These are phyloP conservation scores for Gasteruption jaculator DNA, from an alignment of 2,888 invertebrate genomes.

Conservation along the genomic window DNA sequence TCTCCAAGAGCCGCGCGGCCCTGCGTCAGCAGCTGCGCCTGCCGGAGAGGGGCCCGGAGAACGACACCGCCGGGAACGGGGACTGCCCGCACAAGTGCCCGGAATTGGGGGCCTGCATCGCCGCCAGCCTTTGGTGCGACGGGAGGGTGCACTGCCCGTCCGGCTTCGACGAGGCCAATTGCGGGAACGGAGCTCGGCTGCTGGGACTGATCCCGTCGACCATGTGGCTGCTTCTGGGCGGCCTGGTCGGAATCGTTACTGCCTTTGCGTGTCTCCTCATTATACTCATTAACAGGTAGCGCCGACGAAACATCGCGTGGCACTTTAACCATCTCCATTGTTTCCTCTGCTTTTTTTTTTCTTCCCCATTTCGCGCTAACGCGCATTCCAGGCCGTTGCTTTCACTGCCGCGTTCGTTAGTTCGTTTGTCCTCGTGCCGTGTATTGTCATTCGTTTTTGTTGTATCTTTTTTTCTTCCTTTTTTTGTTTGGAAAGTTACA, in stretches of 20 bases:
- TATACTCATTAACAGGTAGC: constrained; percentile 52
- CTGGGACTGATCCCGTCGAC: constrained; percentile 58
- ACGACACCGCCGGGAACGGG: constrained; percentile 36
- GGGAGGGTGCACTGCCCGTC: constrained; percentile 53
- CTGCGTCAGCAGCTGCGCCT: constrained; percentile 59
- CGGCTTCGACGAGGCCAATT: constrained; percentile 66
- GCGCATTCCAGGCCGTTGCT: not conserved
- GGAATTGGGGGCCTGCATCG: constrained; percentile 48
- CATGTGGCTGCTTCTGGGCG: constrained; percentile 45
- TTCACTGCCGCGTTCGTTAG: too few relatives aligned
- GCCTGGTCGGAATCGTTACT: constrained; percentile 50
- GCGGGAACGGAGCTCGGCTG: constrained; percentile 45
- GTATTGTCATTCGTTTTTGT: too few relatives aligned
- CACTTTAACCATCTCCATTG: too few relatives aligned
- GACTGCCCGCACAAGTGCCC: constrained; percentile 50
- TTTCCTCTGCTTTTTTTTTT: too few relatives aligned
- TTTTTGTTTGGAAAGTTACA: too few relatives aligned
- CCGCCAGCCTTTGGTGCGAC: constrained; percentile 53
- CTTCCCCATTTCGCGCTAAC: not conserved
- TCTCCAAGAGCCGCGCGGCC: constrained; percentile 62
- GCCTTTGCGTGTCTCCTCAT: constrained; percentile 52
- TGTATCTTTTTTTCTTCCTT: too few relatives aligned
- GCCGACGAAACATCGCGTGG: too few relatives aligned
- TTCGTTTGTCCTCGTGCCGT: too few relatives aligned
- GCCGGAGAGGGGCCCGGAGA: constrained; percentile 39